Conservation (phyloP, 2,113 vertebrate genomes). For the Reinhardtius hippoglossoides region DNA sequence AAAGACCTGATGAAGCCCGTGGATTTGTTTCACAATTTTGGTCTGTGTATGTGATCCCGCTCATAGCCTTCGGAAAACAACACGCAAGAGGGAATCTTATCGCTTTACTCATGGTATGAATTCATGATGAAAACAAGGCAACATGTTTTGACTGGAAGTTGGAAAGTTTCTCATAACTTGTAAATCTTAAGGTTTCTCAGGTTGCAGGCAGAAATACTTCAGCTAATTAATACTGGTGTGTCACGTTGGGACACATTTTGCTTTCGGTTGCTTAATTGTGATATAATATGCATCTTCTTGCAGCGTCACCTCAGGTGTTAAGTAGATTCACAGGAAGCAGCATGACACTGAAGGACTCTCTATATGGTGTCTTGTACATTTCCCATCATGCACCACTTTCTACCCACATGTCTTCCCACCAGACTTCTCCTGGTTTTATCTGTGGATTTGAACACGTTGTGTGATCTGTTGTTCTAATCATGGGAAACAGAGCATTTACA, state of each 20-base stretch:
- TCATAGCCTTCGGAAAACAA: not conserved
- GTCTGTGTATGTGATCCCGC: not conserved
- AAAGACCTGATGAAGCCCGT: not conserved
- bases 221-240: too few species aligned
- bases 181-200: not conserved
- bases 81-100: not conserved
- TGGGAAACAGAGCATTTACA: too few species aligned
- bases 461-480: too few species aligned
- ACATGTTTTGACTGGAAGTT: slow-evolving; percentile 29
- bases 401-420: too few species aligned
- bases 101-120: not conserved
- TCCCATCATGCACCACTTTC: slow-evolving; percentile 8
- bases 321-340: slow-evolving; percentile 45
- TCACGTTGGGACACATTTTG: too few species aligned
- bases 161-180: not conserved
- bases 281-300: not conserved
- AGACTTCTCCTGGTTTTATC: slow-evolving; percentile 19
- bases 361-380: too few species aligned
- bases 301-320: slow-evolving; percentile 52
- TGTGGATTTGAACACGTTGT: slow-evolving; percentile 4
- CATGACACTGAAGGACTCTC: slow-evolving; percentile 50
- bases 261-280: too few species aligned
- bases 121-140: not conserved
- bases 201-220: too few species aligned
- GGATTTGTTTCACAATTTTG: not conserved